These are phyloP conservation scores for Ceratoteleas bidentatus DNA, from an alignment of 1,140 invertebrate species.

Conservation along the genomic window DNA sequence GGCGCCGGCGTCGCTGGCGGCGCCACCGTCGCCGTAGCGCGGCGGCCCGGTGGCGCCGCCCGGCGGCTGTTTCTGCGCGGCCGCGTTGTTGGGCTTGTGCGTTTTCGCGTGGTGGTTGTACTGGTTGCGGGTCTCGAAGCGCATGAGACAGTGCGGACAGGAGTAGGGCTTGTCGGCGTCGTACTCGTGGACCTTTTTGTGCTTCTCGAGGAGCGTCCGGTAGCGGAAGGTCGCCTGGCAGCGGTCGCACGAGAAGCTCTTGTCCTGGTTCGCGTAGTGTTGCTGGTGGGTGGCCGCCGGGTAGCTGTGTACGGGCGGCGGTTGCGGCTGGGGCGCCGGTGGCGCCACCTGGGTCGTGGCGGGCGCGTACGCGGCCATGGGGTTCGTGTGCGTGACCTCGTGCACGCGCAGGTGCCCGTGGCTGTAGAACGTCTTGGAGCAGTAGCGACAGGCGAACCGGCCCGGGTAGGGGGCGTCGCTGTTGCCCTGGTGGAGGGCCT, in stretches of 20 bases:
- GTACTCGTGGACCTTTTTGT: conserved; percentile 76
- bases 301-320: conserved; percentile 12
- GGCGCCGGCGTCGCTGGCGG: no score
- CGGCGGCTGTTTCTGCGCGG: conserved; percentile 7
- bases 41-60: conserved; percentile 15
- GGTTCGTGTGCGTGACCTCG: conserved; percentile 70
- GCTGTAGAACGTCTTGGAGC: conserved; percentile 72
- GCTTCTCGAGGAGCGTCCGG: conserved; percentile 77
- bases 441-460: conserved; percentile 74
- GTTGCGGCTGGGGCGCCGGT: conserved; percentile 10
- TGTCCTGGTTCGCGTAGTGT: conserved; percentile 64
- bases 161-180: conserved; percentile 77
- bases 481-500: no score
- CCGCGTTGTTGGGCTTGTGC: conserved; percentile 66
- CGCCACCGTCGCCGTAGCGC: conserved; percentile 2
- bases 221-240: conserved; percentile 79
- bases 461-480: conserved; percentile 53
- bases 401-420: conserved; percentile 75
- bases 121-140: conserved; percentile 78
- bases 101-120: conserved; percentile 81
- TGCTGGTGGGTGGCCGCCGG: conserved; percentile 15
- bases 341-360: not conserved
- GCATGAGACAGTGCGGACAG: conserved; percentile 77
- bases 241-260: conserved; percentile 76
- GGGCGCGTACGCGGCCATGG: conserved; percentile 14